Evolutionary conservation across 2,888 invertebrate genomes (phyloP), one percentile per base, ranked within the genome.

Genomic region (Vesta saturnalis): DNA sequence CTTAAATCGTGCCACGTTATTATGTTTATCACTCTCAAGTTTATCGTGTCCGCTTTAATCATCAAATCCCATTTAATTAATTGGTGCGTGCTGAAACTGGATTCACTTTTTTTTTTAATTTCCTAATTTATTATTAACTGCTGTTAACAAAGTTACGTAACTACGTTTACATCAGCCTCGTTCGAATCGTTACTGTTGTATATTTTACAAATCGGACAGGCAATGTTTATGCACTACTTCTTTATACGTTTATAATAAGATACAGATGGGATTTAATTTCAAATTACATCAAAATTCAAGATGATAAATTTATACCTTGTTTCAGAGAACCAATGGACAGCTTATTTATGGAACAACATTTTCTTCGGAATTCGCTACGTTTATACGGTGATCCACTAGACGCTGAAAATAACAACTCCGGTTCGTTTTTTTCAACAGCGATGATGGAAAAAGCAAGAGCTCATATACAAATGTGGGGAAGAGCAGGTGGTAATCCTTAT

Each of bases 271-370:
- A n/a, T n/a, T n/a, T n/a, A n/a, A n/a, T n/a, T n/a, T n/a, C n/a
- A n/a, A n/a, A n/a, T n/a, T n/a, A n/a, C n/a, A n/a, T n/a, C n/a
- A n/a, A n/a, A n/a, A n/a, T n/a, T n/a, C n/a, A n/a, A n/a, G n/a
- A n/a, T n/a, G n/a, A n/a, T n/a, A n/a, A n/a, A n/a, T n/a, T n/a
- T n/a, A n/a, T n/a, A n/a, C 72, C 73, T 80, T 70, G 75, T 84
- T 84, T 22, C 83, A 85, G 85, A 85, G 93, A 94, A 80, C 92
- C 92, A 43, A 92, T 93, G 91, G 93, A 93, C 84, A 85, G 90
- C 77, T 89, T 93, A 85, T 86, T 93, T 81, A 91, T 92, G 88
- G 92, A 93, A 79, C 92, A 93, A 79, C 92, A 92, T 79, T 86
- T 92, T 78, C 86, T 92, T 12, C 88, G 89, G 46, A 87, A 88